These are phyloP conservation scores for Osmerus mordax DNA, from an alignment of 2,113 vertebrate species.

Conservation along the genomic window DNA sequence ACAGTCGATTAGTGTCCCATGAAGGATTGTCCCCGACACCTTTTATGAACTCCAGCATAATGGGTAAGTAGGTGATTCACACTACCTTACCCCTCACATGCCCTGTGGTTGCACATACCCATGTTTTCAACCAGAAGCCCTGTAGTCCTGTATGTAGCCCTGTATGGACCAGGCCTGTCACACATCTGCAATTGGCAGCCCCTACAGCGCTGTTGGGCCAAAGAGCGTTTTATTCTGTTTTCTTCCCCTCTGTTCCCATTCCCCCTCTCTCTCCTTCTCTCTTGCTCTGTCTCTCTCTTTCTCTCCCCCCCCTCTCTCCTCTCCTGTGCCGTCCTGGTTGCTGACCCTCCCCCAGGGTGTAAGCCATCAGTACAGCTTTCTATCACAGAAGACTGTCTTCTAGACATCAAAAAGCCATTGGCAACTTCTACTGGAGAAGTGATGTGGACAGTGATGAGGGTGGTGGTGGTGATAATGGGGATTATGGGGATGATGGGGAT, in stretches of 20 bases:
- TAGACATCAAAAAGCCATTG: constrained; percentile 53
- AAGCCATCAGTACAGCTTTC: constrained; percentile 72
- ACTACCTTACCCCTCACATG: constrained; percentile 67
- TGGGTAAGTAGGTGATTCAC: constrained; percentile 94
- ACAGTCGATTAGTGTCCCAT: constrained; percentile 96
- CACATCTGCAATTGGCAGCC: constrained; percentile 58
- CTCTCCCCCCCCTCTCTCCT: constrained; percentile 31
- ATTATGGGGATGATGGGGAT: not conserved
- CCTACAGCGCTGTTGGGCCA: constrained; percentile 16
- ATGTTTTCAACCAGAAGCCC: constrained; percentile 27
- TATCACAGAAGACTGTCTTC: constrained; percentile 61
- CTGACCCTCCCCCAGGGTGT: constrained; percentile 68
- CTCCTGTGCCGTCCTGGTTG: constrained; percentile 47
- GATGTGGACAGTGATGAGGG: constrained; percentile 4
- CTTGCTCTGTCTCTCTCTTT: constrained; percentile 9
- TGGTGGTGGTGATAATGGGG: too few relatives aligned
- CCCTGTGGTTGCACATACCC: constrained; percentile 65
- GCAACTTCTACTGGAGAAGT: constrained; percentile 42
- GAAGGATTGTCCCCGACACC: constrained; percentile 98
- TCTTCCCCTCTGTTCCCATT: constrained; percentile 35
- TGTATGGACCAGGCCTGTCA: constrained; percentile 58
- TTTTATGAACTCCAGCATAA: constrained; percentile 97
- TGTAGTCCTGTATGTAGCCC: constrained; percentile 52
- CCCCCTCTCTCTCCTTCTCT: constrained; percentile 24
- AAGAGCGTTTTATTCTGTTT: constrained; percentile 17